Evolutionary conservation across 2,113 vertebrate genomes (phyloP).

Genomic region (Tragelaphus buxtoni): DNA sequence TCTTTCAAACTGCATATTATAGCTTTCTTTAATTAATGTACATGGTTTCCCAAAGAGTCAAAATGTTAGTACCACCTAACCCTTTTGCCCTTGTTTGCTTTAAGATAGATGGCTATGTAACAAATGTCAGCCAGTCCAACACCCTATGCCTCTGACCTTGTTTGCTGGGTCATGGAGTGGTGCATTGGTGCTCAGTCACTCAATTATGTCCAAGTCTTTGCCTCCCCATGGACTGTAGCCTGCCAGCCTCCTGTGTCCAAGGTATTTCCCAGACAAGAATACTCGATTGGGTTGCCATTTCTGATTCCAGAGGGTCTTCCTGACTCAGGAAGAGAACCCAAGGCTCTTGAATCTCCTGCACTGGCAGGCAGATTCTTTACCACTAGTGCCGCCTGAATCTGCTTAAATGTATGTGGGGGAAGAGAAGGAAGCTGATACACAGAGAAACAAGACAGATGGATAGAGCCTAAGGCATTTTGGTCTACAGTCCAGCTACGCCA

Average conservation of each 20-base stretch:
- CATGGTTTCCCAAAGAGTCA: neutral
- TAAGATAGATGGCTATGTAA: neutral
- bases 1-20: neutral
- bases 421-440: no score
- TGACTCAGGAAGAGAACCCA: neutral
- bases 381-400: no score
- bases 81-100: neutral
- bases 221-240: neutral
- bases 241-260: neutral
- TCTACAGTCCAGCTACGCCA: neutral
- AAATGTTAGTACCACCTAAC: neutral
- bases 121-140: neutral
- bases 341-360: no score
- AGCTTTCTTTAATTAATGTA: neutral
- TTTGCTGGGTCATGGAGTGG: fast-evolving
- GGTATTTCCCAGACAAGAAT: neutral
- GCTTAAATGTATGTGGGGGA: no score
- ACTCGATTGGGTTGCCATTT: neutral
- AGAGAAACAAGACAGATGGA: no score
- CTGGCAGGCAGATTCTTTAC: no score
- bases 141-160: neutral
- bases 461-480: neutral
- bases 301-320: neutral
- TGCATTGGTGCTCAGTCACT: neutral
- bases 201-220: neutral